Evolutionary conservation across 2,113 vertebrate species (phyloP), one percentile per base, ranked within the genome.

Genomic region (Ceuthmochares aereus): DNA sequence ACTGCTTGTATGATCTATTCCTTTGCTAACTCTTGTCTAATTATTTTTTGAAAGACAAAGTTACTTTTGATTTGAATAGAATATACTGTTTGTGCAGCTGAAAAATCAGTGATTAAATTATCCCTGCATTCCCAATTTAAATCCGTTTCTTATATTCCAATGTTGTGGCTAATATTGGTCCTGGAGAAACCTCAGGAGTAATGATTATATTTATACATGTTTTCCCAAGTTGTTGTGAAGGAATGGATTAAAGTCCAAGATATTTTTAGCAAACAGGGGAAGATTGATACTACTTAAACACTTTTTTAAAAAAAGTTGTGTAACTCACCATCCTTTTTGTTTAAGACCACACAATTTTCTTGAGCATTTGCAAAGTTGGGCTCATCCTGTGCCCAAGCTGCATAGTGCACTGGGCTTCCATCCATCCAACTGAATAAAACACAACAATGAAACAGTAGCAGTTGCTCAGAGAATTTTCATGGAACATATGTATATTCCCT

Each of bases 331-430:
- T 98, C 95, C 42, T 10, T 73, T 78, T 76, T 98, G 60, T 98
- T 98, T 9, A 99, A 97, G 21, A 98, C 95, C 29, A 99, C 98
- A 93, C 99, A 99, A 59, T 98, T 98, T 97, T 99, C 98, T 93
- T 99, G 98, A 68, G 90, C 97, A 62, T 77, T 40, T 60, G 98
- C 98, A 96, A 98, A 99, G 96, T 98, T 99, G 58, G 98, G 99
- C 84, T 99, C 98, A 63, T 98, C 98, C 7, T 73, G 68, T 78
- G 98, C 98, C 99, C 99, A 99, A 4, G 98, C 97, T 16, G 98
- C 96, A 34, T 97, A 99, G 11, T 97, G 95, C 32, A 99, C 96
- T 2, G 97, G 98, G 13, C 97, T 98, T 67, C 97, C 98, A 74
- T 99, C 98, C 87, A 98, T 49, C 98, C 98, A 99, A 17, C 99